A percentile compares a stretch with the other conserved stretches of the same genome.
These are phyloP conservation scores for Zosterops lateralis DNA, from an alignment of 2,113 vertebrate genomes.

Conservation along the genomic window DNA sequence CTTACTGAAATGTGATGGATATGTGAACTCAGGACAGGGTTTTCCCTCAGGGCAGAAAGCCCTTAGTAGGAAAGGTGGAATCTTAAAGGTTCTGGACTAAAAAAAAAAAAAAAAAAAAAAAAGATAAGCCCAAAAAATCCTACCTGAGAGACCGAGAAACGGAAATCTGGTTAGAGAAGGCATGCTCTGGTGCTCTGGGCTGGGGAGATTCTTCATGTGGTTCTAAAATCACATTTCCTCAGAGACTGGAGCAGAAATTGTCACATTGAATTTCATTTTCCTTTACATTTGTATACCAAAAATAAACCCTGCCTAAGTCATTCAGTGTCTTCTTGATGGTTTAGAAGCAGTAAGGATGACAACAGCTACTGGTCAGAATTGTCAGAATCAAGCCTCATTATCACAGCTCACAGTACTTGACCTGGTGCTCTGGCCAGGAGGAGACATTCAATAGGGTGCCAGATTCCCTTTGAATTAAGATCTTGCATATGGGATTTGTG, in stretches of 20 bases:
- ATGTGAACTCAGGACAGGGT: neutral
- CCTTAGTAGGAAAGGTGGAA: neutral
- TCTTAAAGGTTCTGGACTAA: neutral
- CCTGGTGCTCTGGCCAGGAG: slow-evolving; percentile 56
- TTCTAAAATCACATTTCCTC: slow-evolving; percentile 4
- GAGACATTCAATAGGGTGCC: slow-evolving; percentile 42
- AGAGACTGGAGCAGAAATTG: neutral
- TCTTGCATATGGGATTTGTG: neutral
- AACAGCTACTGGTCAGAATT: slow-evolving; percentile 58
- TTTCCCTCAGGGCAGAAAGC: neutral
- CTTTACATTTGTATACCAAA: slow-evolving; percentile 54
- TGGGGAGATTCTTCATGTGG: neutral
- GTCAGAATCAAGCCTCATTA: slow-evolving; percentile 49
- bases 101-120: neutral
- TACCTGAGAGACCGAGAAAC: neutral
- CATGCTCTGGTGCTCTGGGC: neutral
- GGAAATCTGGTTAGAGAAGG: neutral
- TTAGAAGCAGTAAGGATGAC: slow-evolving; percentile 54
- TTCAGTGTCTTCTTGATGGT: slow-evolving; percentile 47
- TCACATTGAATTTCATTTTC: slow-evolving; percentile 51
- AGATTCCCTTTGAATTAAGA: slow-evolving; percentile 45
- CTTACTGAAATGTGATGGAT: neutral
- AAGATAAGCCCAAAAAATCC: neutral
- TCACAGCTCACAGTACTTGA: slow-evolving; percentile 64
- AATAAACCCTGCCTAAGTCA: slow-evolving; percentile 58